Conservation (phyloP, 2,113 vertebrate species). For the Pomatorhinus ruficollis region DNA sequence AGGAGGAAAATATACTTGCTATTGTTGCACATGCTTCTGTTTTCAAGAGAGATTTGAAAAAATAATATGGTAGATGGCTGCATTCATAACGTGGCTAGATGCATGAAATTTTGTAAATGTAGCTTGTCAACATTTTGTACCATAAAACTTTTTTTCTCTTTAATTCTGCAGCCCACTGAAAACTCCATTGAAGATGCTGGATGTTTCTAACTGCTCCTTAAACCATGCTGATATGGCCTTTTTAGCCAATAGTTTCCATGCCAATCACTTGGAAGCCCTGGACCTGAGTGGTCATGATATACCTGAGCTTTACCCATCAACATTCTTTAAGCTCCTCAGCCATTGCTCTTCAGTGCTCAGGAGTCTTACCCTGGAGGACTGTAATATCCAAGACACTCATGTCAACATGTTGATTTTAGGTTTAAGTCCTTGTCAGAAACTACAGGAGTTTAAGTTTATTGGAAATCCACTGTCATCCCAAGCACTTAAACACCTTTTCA, state of each 20-base stretch:
- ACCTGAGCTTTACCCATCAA: constrained; percentile 75
- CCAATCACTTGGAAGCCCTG: constrained; percentile 81
- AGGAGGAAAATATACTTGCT: neutral
- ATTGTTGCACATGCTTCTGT: neutral
- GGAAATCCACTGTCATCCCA: constrained; percentile 87
- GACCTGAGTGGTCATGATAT: constrained; percentile 91
- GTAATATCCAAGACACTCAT: constrained; percentile 82
- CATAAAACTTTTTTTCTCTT: neutral
- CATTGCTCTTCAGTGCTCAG: constrained; percentile 79
- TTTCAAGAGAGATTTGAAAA: neutral
- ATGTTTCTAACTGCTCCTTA: constrained; percentile 88
- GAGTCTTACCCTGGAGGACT: constrained; percentile 87
- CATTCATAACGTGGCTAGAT: neutral
- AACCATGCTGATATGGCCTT: constrained; percentile 88
- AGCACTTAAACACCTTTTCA: constrained; percentile 80
- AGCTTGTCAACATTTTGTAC: neutral
- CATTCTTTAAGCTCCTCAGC: constrained; percentile 85
- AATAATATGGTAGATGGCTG: neutral
- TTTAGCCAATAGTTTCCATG: constrained; percentile 87
- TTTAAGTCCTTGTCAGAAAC: constrained; percentile 77
- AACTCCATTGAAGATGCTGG: constrained; percentile 84
- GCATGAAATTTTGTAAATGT: neutral
- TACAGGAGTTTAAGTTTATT: constrained; percentile 86
- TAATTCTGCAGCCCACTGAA: constrained; percentile 80
- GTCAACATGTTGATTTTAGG: constrained; percentile 75